Percentiles rank a stretch among this genome's conserved stretches.
Conservation (phyloP, 2,888 invertebrate genomes). For the Cryptosula pallasiana region DNA sequence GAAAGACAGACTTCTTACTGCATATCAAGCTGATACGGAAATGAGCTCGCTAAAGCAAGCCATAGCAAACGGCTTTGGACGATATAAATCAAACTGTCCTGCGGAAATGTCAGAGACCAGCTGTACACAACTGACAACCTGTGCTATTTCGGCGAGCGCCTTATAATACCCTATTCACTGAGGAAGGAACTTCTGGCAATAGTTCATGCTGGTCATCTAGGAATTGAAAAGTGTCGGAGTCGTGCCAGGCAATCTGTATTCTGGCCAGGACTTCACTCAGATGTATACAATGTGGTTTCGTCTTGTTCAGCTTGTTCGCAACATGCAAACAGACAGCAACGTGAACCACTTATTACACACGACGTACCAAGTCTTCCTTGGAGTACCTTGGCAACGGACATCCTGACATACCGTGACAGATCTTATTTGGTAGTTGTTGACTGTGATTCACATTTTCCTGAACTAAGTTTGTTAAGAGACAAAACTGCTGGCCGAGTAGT, state of each 20-base stretch:
- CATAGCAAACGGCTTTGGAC: too few species aligned
- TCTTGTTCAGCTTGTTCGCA: not conserved
- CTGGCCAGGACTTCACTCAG: not conserved
- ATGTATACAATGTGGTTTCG: not conserved
- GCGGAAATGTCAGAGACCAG: too few species aligned
- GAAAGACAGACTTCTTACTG: too few species aligned
- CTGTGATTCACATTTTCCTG: not conserved
- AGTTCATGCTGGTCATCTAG: not conserved
- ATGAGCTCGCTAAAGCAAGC: too few species aligned
- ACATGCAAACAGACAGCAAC: not conserved
- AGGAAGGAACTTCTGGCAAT: too few species aligned
- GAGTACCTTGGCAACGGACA: not conserved
- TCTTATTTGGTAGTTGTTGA: not conserved
- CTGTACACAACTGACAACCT: too few species aligned
- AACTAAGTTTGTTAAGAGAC: not conserved
- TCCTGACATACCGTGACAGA: not conserved
- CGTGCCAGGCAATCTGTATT: not conserved
- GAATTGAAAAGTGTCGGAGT: not conserved
- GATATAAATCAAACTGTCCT: too few species aligned
- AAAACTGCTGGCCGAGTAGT: not conserved
- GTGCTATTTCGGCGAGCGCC: too few species aligned
- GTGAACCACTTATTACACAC: not conserved
- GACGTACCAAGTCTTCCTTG: not conserved
- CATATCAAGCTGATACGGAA: too few species aligned
- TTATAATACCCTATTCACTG: too few species aligned